These are phyloP conservation scores for Drosophila cardini DNA, from an alignment of 1,140 invertebrate genomes.

Conservation along the genomic window DNA sequence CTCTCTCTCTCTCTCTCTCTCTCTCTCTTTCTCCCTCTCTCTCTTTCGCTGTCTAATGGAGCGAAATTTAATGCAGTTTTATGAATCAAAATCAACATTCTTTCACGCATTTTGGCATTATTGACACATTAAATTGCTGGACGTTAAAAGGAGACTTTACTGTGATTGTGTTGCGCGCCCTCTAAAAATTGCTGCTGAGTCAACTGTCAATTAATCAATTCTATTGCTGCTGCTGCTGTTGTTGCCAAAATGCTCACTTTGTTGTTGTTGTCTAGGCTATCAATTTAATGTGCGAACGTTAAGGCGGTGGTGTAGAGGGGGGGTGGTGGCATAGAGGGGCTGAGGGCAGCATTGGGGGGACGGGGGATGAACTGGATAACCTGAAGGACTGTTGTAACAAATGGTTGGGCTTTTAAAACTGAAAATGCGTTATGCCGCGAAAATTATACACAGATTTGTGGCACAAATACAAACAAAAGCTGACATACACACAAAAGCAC, in stretches of 20 bases:
- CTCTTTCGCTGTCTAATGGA: constrained; percentile 65
- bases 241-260: constrained; percentile 5
- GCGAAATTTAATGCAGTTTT: constrained; percentile 72
- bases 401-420: constrained; percentile 67
- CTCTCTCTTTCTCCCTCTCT: too few species aligned
- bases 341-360: not conserved
- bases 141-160: constrained; percentile 11
- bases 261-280: constrained; percentile 45
- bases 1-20: too few species aligned
- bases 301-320: not conserved
- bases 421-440: constrained; percentile 63
- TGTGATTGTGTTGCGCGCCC: not conserved
- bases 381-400: constrained; percentile 57
- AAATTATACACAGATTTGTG: constrained; percentile 67
- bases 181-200: constrained; percentile 60
- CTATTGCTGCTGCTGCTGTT: constrained; percentile 15
- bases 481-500: constrained; percentile 16
- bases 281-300: constrained; percentile 70
- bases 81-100: constrained; percentile 47
- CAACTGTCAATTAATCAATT: constrained; percentile 80
- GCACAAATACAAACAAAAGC: constrained; percentile 4
- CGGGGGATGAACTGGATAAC: constrained; percentile 6
- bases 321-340: not conserved
- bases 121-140: constrained; percentile 42
- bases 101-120: constrained; percentile 38